Evolutionary conservation across 2,888 invertebrate genomes (phyloP).

Genomic region (Drosophila hamatofila): DNA sequence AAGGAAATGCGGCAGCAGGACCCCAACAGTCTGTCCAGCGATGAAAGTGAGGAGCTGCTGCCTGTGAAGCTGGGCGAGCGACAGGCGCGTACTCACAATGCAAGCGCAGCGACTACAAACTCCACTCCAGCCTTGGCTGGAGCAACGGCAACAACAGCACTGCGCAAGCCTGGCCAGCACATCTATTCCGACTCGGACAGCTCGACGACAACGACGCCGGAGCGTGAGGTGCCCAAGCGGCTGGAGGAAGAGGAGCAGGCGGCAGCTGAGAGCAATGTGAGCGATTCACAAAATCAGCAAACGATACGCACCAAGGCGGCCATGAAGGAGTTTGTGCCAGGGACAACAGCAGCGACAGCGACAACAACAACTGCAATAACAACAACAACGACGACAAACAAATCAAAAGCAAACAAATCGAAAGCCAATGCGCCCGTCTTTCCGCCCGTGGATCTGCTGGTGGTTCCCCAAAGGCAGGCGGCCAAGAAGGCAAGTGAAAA

Average conservation of each 20-base stretch:
- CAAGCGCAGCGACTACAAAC: conserved; percentile 1
- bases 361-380: conserved; percentile 42
- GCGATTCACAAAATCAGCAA: conserved; percentile 89
- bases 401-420: conserved; percentile 36
- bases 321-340: conserved; percentile 92
- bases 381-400: conserved; percentile 60
- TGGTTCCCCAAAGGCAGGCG: conserved; percentile 95
- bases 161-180: conserved; percentile 88
- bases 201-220: conserved; percentile 60
- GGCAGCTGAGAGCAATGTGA: conserved; percentile 88
- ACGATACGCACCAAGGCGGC: conserved; percentile 92
- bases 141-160: conserved; percentile 11
- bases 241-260: conserved; percentile 81
- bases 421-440: conserved; percentile 63
- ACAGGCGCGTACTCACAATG: conserved; percentile 13
- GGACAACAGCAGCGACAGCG: conserved; percentile 65
- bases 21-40: conserved; percentile 89
- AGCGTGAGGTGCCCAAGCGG: conserved; percentile 29
- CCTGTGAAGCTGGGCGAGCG: conserved; percentile 85
- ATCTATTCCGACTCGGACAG: conserved; percentile 93
- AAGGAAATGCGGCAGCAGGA: conserved; percentile 89
- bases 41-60: conserved; percentile 93
- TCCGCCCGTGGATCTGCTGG: conserved; percentile 90
- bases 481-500: conserved; percentile 96
- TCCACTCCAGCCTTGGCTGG: conserved; percentile 6